Evolutionary conservation across 2,797 vertebrate genomes (phyloP).

Genomic region (Orientallactaga sibirica): DNA sequence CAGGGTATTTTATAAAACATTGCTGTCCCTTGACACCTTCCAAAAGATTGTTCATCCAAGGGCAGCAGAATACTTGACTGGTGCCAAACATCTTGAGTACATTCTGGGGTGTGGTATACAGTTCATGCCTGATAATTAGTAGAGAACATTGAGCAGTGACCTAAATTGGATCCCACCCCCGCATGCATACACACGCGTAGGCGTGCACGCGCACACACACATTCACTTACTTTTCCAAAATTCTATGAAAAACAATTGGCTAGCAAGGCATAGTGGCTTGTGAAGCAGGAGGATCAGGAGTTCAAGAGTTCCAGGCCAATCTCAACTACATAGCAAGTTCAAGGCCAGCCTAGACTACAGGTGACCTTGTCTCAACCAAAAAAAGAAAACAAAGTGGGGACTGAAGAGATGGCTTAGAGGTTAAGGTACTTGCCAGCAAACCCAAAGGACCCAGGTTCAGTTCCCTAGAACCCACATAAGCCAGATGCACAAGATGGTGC

Average conservation of each 20-base stretch:
- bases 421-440: no score
- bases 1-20: conserved; percentile 30
- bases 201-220: no score
- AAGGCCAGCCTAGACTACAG: neutral
- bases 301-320: neutral
- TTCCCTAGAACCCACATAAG: no score
- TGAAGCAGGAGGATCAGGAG: neutral
- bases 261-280: neutral
- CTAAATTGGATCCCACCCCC: neutral
- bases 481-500: no score
- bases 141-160: conserved; percentile 57
- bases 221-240: conserved; percentile 31
- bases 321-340: neutral
- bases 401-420: no score
- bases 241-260: conserved; percentile 45
- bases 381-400: neutral
- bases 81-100: conserved; percentile 72
- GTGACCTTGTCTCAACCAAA: neutral
- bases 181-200: neutral
- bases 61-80: conserved; percentile 16
- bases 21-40: conserved; percentile 31
- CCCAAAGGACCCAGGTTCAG: no score
- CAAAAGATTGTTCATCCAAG: conserved; percentile 36
- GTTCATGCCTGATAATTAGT: conserved; percentile 53
- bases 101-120: conserved; percentile 56